phyloP scores from a whole-genome alignment of 1,140 invertebrate genomes.

The Drosophila saltans region DNA sequence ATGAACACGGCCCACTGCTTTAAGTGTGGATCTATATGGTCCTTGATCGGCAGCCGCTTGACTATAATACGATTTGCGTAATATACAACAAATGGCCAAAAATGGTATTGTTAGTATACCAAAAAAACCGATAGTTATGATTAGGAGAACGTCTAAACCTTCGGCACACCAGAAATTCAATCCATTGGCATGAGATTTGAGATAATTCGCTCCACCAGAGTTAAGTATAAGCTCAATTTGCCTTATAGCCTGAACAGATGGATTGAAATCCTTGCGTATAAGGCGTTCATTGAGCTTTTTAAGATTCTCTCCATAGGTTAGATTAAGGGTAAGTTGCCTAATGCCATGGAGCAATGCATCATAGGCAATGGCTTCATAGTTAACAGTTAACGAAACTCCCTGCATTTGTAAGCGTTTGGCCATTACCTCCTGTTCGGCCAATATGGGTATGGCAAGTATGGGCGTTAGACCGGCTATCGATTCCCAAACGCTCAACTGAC shows the following conservation, averaged over 20 bases:
- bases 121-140: conserved; percentile 65
- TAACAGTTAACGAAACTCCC: conserved; percentile 57
- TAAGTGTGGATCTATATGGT: conserved; percentile 47
- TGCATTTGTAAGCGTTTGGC: conserved; percentile 77
- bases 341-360: conserved; percentile 65
- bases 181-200: conserved; percentile 81
- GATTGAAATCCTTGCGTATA: conserved; percentile 31
- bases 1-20: conserved; percentile 54
- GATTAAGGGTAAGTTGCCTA: conserved; percentile 66
- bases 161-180: conserved; percentile 83
- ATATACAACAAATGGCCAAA: conserved; percentile 67
- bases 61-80: conserved; percentile 70
- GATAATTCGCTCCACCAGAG: conserved; percentile 83
- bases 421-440: conserved; percentile 86
- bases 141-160: conserved; percentile 82
- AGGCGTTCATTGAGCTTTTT: conserved; percentile 81
- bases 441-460: conserved; percentile 86
- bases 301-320: conserved; percentile 61
- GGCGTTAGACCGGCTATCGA: conserved; percentile 85
- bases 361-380: conserved; percentile 63
- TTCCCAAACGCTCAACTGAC: conserved; percentile 86
- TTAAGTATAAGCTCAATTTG: conserved; percentile 85
- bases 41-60: conserved; percentile 49
- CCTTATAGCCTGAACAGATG: conserved; percentile 83
- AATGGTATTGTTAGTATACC: conserved; percentile 73